Evolutionary conservation across 2,797 vertebrate species (phyloP).

Genomic region (Molothrus aeneus): DNA sequence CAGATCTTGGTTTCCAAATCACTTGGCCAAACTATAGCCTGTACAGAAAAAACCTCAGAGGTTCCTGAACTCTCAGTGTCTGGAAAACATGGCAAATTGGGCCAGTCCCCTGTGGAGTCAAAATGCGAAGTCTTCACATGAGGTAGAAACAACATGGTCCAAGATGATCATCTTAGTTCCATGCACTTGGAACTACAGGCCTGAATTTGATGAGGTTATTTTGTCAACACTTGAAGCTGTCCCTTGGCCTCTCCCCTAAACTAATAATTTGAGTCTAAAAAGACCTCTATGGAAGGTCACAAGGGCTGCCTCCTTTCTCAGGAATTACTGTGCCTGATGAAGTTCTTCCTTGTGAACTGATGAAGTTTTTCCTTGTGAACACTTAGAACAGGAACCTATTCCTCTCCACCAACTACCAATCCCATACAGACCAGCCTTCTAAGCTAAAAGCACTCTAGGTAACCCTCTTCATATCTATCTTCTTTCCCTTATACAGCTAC

Average conservation of each 20-base stretch:
- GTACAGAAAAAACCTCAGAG: not conserved
- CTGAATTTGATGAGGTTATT: not conserved
- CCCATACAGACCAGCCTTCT: not conserved
- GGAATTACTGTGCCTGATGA: not conserved
- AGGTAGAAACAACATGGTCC: not conserved
- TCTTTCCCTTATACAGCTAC: not conserved
- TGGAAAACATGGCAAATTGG: not conserved
- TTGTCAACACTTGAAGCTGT: not conserved
- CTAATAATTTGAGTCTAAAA: not conserved
- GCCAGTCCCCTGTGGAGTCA: not conserved
- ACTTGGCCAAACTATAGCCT: not conserved
- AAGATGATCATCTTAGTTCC: not conserved
- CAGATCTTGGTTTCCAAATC: not conserved
- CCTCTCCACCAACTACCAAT: not conserved
- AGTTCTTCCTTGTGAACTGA: not conserved
- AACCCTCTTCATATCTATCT: not conserved
- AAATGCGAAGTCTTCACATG: not conserved
- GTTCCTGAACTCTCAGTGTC: not conserved
- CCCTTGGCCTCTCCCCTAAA: not conserved
- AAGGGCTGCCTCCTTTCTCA: not conserved
- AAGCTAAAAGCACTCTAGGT: not conserved
- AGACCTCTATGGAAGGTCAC: not conserved
- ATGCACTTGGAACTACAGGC: not conserved
- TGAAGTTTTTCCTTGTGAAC: not conserved
- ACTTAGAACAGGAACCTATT: not conserved